Percentiles rank a stretch among this genome's conserved stretches.
Conservation (phyloP, 2,113 vertebrate species). For the Cyprichromis sp. region DNA sequence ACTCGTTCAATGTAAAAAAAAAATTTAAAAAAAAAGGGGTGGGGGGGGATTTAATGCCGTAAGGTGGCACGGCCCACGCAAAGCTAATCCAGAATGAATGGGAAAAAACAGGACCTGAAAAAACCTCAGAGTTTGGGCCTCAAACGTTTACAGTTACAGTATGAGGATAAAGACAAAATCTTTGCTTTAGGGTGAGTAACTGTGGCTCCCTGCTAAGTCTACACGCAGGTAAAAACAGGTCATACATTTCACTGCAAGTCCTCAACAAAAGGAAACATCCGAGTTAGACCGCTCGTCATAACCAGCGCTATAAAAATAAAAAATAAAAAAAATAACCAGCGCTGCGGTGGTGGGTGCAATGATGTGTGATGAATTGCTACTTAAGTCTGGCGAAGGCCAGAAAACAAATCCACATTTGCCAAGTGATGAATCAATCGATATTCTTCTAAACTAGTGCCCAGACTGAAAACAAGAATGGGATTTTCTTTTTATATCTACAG, state of each 20-base stretch:
- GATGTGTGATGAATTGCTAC: constrained; percentile 19
- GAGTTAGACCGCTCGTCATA: neutral
- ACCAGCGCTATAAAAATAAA: neutral
- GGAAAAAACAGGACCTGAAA: constrained; percentile 9
- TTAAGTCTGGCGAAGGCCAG: neutral
- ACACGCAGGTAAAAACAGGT: constrained; percentile 10
- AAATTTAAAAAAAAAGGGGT: neutral
- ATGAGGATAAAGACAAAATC: constrained; percentile 4
- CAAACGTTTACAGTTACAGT: constrained; percentile 22
- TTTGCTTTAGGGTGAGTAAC: constrained; percentile 23
- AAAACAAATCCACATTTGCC: constrained; percentile 6
- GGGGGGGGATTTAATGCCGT: neutral
- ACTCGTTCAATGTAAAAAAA: neutral
- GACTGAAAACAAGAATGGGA: constrained; percentile 12
- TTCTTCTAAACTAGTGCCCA: constrained; percentile 15
- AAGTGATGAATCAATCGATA: constrained; percentile 46
- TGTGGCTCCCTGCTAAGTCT: neutral
- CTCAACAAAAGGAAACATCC: neutral
- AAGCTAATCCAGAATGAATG: constrained; percentile 33
- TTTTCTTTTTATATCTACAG: constrained; percentile 40
- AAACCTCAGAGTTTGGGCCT: neutral
- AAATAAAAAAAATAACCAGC: neutral
- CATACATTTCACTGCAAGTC: neutral
- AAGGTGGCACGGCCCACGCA: neutral
- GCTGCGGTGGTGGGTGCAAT: neutral